phyloP scores from a whole-genome alignment of 2,113 vertebrate genomes.

The Heterochromis multidens region DNA sequence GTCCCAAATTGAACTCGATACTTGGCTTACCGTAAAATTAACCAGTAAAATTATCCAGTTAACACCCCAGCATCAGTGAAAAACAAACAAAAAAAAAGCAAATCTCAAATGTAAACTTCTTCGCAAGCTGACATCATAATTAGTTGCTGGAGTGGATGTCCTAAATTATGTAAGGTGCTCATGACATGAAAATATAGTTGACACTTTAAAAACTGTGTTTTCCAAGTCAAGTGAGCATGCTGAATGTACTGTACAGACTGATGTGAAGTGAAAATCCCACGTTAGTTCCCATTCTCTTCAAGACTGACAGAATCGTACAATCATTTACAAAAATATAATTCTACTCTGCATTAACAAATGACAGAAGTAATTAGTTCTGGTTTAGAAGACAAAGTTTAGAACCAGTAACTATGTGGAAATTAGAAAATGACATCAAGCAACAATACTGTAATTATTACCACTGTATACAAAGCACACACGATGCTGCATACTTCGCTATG shows the following conservation, averaged over 20 bases:
- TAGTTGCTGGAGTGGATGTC: slow-evolving; percentile 21
- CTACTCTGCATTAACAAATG: slow-evolving; percentile 70
- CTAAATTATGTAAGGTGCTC: not conserved
- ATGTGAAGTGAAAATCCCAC: not conserved
- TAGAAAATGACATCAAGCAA: slow-evolving; percentile 20
- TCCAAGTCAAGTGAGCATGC: not conserved
- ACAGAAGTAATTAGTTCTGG: slow-evolving; percentile 54
- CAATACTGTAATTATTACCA: not conserved
- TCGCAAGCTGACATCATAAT: slow-evolving; percentile 61
- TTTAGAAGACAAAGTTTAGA: slow-evolving; percentile 22
- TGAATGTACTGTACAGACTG: slow-evolving; percentile 1
- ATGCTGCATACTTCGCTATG: not conserved
- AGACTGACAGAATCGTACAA: slow-evolving; percentile 39
- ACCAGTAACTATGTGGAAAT: not conserved
- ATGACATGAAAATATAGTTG: not conserved
- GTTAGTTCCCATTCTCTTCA: slow-evolving; percentile 29
- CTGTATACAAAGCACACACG: not conserved
- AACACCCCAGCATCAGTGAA: not conserved
- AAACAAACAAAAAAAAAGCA: not conserved
- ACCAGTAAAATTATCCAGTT: not conserved
- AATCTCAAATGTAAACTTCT: not conserved
- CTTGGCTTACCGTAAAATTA: not conserved
- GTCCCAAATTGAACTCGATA: not conserved
- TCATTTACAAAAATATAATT: slow-evolving; percentile 80
- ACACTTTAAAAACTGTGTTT: not conserved